Evolutionary conservation across 2,113 vertebrate genomes (phyloP).

Genomic region (Chionis minor): DNA sequence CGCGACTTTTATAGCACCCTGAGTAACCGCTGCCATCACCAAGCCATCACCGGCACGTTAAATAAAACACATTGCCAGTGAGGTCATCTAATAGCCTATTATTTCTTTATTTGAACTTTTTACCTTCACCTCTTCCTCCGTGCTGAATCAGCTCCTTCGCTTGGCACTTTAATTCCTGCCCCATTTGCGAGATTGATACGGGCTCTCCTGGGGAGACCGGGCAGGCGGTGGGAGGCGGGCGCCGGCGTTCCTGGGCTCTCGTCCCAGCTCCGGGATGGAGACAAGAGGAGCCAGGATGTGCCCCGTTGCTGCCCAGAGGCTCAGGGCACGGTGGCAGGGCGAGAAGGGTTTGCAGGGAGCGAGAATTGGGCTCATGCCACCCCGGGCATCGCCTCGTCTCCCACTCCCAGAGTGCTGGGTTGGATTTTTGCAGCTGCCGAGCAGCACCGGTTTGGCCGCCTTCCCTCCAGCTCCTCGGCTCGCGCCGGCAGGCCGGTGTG

Average conservation of each 20-base stretch:
- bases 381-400: not conserved
- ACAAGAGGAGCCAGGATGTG: not conserved
- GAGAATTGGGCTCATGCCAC: fast-evolving
- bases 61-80: slow-evolving; percentile 48
- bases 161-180: slow-evolving; percentile 3
- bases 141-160: slow-evolving; percentile 37
- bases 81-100: slow-evolving; percentile 54
- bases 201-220: not conserved
- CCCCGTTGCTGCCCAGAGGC: not conserved
- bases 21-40: not conserved
- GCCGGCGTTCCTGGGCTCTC: too few species aligned
- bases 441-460: fast-evolving
- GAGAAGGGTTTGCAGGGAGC: not conserved
- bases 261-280: fast-evolving
- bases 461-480: not conserved
- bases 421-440: fast-evolving
- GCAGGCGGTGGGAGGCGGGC: not conserved
- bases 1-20: not conserved
- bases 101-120: slow-evolving; percentile 62
- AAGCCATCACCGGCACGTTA: not conserved
- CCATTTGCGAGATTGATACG: not conserved
- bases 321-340: not conserved
- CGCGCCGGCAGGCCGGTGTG: too few species aligned
- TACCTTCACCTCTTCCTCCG: slow-evolving; percentile 60
- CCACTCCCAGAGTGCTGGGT: fast-evolving